Conservation (phyloP, 53 echinoderm and acorn worm species). For the Stichopus horrens region DNA sequence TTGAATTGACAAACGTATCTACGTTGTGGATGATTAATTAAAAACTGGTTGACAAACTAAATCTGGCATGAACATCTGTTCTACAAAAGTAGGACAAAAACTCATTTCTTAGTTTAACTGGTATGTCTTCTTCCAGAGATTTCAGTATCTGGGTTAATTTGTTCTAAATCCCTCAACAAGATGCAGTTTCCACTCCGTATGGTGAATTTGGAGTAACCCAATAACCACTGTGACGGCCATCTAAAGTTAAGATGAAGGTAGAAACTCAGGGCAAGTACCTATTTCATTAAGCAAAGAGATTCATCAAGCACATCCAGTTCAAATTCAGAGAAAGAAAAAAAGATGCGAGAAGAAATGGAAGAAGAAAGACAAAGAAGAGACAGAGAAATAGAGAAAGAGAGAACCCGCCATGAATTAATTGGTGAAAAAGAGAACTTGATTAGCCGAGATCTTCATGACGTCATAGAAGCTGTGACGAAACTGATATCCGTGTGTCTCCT, state of each 20-base stretch:
- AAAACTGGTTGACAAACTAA: slow-evolving; percentile 2
- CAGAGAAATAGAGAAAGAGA: neutral
- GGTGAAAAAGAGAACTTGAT: slow-evolving; percentile 15
- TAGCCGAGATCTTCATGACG: slow-evolving; percentile 25
- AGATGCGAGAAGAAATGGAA: neutral
- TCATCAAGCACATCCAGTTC: slow-evolving; percentile 10
- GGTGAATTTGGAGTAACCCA: slow-evolving; percentile 10
- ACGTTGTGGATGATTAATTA: neutral
- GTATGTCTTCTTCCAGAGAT: neutral
- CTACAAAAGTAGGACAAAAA: neutral
- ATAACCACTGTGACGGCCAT: slow-evolving; percentile 2
- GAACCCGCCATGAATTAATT: neutral
- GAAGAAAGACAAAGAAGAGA: neutral
- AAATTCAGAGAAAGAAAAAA: slow-evolving; percentile 4
- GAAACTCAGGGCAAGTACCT: neutral
- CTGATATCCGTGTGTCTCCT: neutral
- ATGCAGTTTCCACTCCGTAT: neutral
- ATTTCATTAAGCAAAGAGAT: neutral
- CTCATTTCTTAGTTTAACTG: neutral
- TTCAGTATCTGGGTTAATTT: slow-evolving; percentile 33
- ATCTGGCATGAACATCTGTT: neutral
- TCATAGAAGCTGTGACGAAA: slow-evolving; percentile 31
- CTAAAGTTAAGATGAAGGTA: neutral
- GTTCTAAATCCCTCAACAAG: slow-evolving; percentile 24
- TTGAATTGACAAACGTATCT: too few species aligned